Percentiles rank a stretch among this genome's conserved stretches.
Conservation (phyloP, 2,888 invertebrate genomes). For the Ormyrus thymus region DNA sequence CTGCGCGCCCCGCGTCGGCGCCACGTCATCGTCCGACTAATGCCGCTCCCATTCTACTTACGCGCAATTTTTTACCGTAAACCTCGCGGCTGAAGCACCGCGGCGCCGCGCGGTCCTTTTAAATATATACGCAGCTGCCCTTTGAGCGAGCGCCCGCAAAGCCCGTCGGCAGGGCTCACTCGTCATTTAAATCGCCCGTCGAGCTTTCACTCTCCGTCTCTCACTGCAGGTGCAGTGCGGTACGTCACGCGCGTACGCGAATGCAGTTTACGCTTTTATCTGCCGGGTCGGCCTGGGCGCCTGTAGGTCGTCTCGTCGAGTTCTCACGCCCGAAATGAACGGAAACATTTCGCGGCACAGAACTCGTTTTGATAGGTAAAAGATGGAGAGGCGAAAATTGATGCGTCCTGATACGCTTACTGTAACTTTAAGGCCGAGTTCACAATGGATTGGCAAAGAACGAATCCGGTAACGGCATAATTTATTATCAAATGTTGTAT, state of each 20-base stretch:
- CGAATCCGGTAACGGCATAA: too few species aligned
- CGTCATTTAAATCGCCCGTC: slow-evolving; percentile 44
- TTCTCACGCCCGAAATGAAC: background rate
- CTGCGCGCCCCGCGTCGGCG: too few species aligned
- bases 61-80: background rate
- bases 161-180: slow-evolving; percentile 25
- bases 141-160: background rate
- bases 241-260: background rate
- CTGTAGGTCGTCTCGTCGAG: background rate
- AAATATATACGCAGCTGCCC: background rate
- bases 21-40: background rate
- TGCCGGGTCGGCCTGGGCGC: too few species aligned
- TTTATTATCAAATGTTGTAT: too few species aligned
- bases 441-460: too few species aligned
- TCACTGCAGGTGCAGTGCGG: slow-evolving; percentile 19
- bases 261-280: too few species aligned
- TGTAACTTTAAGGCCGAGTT: too few species aligned
- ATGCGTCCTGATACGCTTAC: too few species aligned
- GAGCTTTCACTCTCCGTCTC: background rate
- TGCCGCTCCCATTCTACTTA: background rate
- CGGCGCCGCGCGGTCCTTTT: background rate
- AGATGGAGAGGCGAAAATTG: background rate
- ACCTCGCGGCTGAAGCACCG: background rate
- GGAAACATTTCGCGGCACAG: slow-evolving; percentile 2
- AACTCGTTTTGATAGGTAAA: slow-evolving; percentile 30